Evolutionary conservation across 1,140 invertebrate species (phyloP), one percentile per base, ranked within the genome.

Genomic region (Conus ventricosus): DNA sequence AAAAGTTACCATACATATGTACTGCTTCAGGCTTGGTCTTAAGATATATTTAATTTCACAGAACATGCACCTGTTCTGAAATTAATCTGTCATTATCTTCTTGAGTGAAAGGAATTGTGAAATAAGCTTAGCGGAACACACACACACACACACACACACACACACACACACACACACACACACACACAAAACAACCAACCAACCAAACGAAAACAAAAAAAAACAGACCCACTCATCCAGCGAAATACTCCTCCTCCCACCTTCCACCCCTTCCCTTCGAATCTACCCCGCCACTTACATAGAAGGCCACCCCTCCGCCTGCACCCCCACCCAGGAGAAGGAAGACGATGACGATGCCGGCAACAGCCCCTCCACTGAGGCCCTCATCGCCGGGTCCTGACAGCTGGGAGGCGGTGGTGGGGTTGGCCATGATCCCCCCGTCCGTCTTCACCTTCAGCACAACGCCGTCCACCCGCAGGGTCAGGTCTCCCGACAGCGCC

Each of bases 321-420:
- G 15, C 80, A 20, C 15, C 84, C 13, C 25, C 84, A 53, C 25
- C 84, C 20, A 85, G 13, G 13, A 85, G 17, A 27, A 85, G 63
- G 63, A 85, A 20, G 63, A 85, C 71, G 84, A 85, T 75, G 84
- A 85, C 71, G 84, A 85, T 67, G 39, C 57, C 57, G 10, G 53
- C 39, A 13, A 67, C 17, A n/a, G 53, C 84, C 10, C 63, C 84
- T 10, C 57, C 27, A 63, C 84, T 53, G 63, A 85, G 27, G 39
- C 63, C 84, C 6, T 20, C 84, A 13, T 75, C 71, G 10, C 23
- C 15, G 25, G 20, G 13, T 53, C 17, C 27, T 23, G 51, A 8
- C 15, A 85, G 25, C 60, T 85, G 84, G 63, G 84, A 71, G 57
- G 84, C 63, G 27, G 84, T 75, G 84, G 84, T 75, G 84, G 71